A percentile compares a stretch with the other conserved stretches of the same genome.
phyloP scores from a whole-genome alignment of 2,888 invertebrate genomes.

The Thumatha senex region DNA sequence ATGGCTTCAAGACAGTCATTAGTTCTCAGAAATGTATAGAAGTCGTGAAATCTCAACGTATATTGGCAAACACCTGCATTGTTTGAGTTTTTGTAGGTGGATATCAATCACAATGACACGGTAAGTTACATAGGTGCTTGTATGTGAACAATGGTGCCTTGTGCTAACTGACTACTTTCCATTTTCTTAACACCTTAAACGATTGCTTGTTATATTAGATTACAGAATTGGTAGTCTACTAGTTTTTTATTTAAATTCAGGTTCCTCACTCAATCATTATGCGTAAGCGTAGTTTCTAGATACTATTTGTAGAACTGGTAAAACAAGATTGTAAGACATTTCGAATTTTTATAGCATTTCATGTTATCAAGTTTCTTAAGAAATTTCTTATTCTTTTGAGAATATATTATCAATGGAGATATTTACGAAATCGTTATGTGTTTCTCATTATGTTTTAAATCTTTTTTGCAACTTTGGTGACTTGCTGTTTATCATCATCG shows the following conservation, averaged over 20 bases:
- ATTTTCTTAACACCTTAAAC: constrained; percentile 45
- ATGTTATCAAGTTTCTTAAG: too few relatives aligned
- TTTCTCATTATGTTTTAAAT: too few relatives aligned
- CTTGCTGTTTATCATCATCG: too few relatives aligned
- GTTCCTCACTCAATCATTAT: not conserved
- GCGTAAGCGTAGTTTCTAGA: not conserved
- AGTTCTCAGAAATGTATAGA: constrained; percentile 44
- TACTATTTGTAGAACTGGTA: too few relatives aligned
- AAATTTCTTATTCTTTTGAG: too few relatives aligned
- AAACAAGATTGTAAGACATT: not conserved
- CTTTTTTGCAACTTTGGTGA: too few relatives aligned
- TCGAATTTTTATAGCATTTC: not conserved
- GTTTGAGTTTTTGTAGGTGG: constrained; percentile 58
- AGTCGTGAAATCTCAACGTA: constrained; percentile 35
- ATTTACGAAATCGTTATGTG: too few relatives aligned
- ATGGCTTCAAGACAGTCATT: not conserved
- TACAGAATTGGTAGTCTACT: constrained; percentile 16
- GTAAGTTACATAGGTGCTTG: constrained; percentile 51
- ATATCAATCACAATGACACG: constrained; percentile 55
- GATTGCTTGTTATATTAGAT: constrained; percentile 29
- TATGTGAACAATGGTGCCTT: constrained; percentile 60
- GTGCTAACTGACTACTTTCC: constrained; percentile 50
- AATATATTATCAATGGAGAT: too few relatives aligned
- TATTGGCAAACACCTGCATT: constrained; percentile 61
- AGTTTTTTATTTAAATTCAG: constrained; percentile 10